A percentile compares a stretch with the other conserved stretches of the same genome.
Conservation (phyloP, 1,140 invertebrate species). For the Kradibia gibbosae region DNA sequence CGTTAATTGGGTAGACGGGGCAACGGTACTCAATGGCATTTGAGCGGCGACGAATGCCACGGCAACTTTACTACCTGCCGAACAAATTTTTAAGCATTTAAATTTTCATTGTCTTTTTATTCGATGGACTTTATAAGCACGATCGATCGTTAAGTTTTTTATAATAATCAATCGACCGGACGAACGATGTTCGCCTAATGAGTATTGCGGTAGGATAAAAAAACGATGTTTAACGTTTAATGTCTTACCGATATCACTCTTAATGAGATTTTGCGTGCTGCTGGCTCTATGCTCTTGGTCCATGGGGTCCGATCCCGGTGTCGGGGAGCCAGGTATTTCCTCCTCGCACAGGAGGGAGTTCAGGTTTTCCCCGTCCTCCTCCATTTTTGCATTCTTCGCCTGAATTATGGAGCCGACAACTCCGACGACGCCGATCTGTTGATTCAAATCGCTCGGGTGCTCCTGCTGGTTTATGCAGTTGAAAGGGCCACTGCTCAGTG, state of each 20-base stretch:
- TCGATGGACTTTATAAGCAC: no score
- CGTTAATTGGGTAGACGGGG: constrained; percentile 69
- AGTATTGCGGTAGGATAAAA: no score
- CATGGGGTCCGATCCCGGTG: constrained; percentile 74
- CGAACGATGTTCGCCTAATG: no score
- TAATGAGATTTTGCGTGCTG: constrained; percentile 54
- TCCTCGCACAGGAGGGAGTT: constrained; percentile 88
- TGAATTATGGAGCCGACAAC: constrained; percentile 40
- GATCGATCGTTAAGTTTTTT: no score
- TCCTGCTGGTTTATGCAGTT: constrained; percentile 37
- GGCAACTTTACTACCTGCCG: constrained; percentile 42
- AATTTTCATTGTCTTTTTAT: not conserved
- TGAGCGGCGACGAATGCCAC: constrained; percentile 62
- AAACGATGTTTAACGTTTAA: no score
- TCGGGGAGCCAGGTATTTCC: constrained; percentile 89
- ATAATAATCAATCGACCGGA: no score
- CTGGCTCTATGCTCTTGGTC: constrained; percentile 58
- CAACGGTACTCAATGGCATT: constrained; percentile 78
- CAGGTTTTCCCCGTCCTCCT: constrained; percentile 73
- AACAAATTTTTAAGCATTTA: not conserved
- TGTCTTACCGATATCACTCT: constrained; percentile 54
- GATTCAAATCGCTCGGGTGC: not conserved
- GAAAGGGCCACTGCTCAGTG: constrained; percentile 4
- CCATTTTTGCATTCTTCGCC: constrained; percentile 44
- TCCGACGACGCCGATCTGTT: constrained; percentile 8